Conservation (phyloP, 2,888 invertebrate species). For the Orthonychiurus folsomi region DNA sequence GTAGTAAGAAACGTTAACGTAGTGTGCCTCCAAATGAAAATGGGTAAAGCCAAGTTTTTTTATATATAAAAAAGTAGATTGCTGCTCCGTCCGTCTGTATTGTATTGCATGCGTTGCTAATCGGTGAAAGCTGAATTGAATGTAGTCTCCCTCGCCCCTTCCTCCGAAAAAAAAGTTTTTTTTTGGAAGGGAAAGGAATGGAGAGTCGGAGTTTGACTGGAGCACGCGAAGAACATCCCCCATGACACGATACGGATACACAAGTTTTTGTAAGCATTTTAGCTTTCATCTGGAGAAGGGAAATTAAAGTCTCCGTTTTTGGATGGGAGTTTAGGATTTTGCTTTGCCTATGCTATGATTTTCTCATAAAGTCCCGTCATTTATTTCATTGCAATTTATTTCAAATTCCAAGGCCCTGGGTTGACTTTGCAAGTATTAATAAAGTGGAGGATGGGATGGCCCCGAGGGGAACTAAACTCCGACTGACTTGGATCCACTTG, state of each 20-base stretch:
- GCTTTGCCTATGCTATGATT: background rate
- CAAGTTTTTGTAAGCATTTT: background rate
- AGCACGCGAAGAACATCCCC: constrained; percentile 9
- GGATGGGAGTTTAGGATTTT: background rate
- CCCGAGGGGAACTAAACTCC: background rate
- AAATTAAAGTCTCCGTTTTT: background rate
- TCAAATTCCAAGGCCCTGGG: too few species aligned
- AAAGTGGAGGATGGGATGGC: constrained; percentile 1
- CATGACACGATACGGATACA: background rate
- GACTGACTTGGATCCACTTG: background rate
- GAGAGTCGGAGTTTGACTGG: background rate
- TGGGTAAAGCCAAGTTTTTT: too few species aligned
- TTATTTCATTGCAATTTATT: background rate
- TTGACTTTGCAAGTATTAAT: background rate
- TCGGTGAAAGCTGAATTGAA: background rate
- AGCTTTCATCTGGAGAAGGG: background rate
- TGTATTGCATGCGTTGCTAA: background rate
- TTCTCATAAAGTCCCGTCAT: background rate
- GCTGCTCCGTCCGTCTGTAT: too few species aligned
- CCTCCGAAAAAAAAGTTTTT: background rate
- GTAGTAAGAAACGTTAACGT: too few species aligned
- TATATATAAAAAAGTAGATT: background rate
- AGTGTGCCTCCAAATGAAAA: background rate
- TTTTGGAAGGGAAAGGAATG: constrained; percentile 6
- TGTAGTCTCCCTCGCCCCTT: background rate